Evolutionary conservation across 2,113 vertebrate genomes (phyloP).

Genomic region (Tonatia bakeri): DNA sequence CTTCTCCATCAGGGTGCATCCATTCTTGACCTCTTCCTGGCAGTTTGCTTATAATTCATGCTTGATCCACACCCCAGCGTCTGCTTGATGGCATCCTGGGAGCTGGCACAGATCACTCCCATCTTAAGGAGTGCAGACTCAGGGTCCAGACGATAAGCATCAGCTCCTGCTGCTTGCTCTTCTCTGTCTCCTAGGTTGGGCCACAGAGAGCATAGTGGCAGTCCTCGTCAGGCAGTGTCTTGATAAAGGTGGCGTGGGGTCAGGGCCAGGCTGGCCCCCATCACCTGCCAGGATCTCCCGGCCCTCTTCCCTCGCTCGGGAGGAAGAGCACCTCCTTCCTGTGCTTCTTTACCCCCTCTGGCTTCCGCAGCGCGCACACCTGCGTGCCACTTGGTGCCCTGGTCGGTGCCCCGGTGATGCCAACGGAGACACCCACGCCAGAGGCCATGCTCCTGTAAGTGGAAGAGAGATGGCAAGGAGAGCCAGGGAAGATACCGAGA

Average conservation of each 20-base stretch:
- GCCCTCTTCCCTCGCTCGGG: conserved; percentile 81
- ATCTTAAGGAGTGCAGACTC: conserved; percentile 81
- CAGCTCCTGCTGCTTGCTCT: conserved; percentile 87
- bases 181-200: conserved; percentile 85
- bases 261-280: conserved; percentile 66
- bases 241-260: conserved; percentile 82
- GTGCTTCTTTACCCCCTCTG: conserved; percentile 84
- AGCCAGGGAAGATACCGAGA: not conserved
- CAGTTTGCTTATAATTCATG: conserved; percentile 86
- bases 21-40: conserved; percentile 83
- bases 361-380: conserved; percentile 81
- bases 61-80: conserved; percentile 88
- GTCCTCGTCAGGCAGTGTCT: conserved; percentile 82
- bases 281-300: conserved; percentile 84
- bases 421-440: conserved; percentile 84
- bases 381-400: conserved; percentile 86
- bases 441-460: conserved; percentile 75
- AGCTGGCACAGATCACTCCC: conserved; percentile 89
- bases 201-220: conserved; percentile 86
- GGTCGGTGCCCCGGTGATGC: conserved; percentile 84
- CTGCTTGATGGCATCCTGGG: conserved; percentile 87
- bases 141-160: conserved; percentile 88
- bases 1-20: conserved; percentile 82
- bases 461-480: not conserved
- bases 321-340: conserved; percentile 88